These are phyloP conservation scores for Myocastor coypus DNA, from an alignment of 2,113 vertebrate genomes.

Conservation along the genomic window DNA sequence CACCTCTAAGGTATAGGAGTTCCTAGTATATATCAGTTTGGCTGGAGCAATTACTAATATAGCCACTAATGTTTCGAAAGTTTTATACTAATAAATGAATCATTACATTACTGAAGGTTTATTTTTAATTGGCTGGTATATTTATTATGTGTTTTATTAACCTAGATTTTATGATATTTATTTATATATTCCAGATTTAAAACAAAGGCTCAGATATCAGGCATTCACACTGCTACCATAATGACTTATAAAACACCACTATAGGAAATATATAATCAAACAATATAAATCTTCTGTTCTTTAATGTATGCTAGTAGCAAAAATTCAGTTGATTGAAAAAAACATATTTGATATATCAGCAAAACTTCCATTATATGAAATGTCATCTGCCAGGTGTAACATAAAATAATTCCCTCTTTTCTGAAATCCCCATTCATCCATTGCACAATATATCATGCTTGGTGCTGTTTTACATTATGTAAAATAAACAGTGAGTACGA, in stretches of 20 bases:
- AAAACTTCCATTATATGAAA: conserved; percentile 66
- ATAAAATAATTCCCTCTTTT: conserved; percentile 76
- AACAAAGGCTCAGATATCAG: conserved; percentile 24
- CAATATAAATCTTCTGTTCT: conserved; percentile 49
- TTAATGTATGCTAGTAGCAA: conserved; percentile 57
- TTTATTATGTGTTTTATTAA: conserved; percentile 22
- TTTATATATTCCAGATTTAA: conserved; percentile 45
- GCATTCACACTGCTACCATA: background rate
- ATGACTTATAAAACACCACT: conserved; percentile 42
- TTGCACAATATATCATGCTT: conserved; percentile 67
- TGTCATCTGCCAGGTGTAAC: conserved; percentile 75
- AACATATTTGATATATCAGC: conserved; percentile 63
- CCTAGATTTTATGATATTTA: conserved; percentile 18
- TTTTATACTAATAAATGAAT: conserved; percentile 51
- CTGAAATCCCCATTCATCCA: conserved; percentile 67
- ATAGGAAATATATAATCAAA: conserved; percentile 59
- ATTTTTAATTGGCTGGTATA: conserved; percentile 2
- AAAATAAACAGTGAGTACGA: conserved; percentile 82
- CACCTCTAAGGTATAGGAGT: background rate
- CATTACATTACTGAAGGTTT: background rate
- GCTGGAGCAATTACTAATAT: conserved; percentile 23
- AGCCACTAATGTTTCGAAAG: background rate
- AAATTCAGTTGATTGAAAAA: conserved; percentile 62
- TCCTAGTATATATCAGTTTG: background rate
- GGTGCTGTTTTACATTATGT: conserved; percentile 79